phyloP scores from a whole-genome alignment of 2,797 vertebrate species.

The Enteromius mattozi region DNA sequence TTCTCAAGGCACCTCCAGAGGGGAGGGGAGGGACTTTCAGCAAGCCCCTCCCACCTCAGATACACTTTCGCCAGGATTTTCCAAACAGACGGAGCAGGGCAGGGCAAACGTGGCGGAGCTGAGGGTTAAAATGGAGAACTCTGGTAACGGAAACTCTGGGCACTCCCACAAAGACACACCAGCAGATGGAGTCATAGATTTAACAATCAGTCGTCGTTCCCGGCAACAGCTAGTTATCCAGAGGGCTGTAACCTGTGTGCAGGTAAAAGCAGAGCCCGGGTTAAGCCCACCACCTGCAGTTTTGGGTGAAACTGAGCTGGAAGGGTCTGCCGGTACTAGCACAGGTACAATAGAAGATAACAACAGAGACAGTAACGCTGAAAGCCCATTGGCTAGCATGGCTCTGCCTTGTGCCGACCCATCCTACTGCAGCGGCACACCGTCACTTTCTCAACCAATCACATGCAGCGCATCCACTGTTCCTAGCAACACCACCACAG shows the following conservation, averaged over 20 bases:
- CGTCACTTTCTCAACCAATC: conserved; percentile 65
- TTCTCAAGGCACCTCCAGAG: conserved; percentile 75
- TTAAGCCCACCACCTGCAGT: conserved; percentile 76
- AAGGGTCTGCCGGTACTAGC: conserved; percentile 53
- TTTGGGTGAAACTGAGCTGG: conserved; percentile 65
- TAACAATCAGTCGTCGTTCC: conserved; percentile 89
- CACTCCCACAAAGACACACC: conserved; percentile 76
- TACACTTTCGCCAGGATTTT: conserved; percentile 83
- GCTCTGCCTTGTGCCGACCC: conserved; percentile 77
- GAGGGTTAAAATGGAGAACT: conserved; percentile 87
- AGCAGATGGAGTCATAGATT: conserved; percentile 94
- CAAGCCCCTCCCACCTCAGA: conserved; percentile 81
- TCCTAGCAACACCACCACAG: conserved; percentile 65
- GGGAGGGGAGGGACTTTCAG: conserved; percentile 81
- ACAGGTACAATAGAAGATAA: conserved; percentile 45
- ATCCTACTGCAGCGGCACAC: conserved; percentile 75
- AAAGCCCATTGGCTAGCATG: conserved; percentile 78
- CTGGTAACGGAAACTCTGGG: conserved; percentile 71
- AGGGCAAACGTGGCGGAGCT: conserved; percentile 86
- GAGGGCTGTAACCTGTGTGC: conserved; percentile 83
- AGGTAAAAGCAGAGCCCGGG: conserved; percentile 90
- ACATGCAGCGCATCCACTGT: conserved; percentile 73
- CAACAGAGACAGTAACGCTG: conserved; percentile 77
- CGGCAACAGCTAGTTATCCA: conserved; percentile 94
- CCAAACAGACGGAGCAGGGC: conserved; percentile 82